Evolutionary conservation across 2,888 invertebrate genomes (phyloP).

Genomic region (Platycnemis pennipes): DNA sequence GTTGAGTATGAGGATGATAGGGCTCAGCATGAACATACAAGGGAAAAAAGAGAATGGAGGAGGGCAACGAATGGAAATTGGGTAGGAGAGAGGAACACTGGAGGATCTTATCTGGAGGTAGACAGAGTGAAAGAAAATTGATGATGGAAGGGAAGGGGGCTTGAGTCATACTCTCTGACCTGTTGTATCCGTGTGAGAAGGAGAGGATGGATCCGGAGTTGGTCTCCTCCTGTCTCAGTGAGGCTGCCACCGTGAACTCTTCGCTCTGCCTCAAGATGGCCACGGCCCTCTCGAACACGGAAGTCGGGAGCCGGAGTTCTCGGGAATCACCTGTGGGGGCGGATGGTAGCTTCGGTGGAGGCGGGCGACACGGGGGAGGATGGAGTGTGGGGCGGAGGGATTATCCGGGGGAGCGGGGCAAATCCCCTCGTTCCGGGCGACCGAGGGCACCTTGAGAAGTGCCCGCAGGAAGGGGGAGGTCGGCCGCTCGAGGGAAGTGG

Average conservation of each 20-base stretch:
- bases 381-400: not conserved
- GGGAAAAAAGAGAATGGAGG: too few relatives aligned
- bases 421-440: not conserved
- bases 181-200: conserved; percentile 90
- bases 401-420: not conserved
- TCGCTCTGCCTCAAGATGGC: conserved; percentile 86
- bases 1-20: too few relatives aligned
- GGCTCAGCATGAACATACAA: too few relatives aligned
- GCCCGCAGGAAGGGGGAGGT: not conserved
- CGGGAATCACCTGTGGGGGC: conserved; percentile 84
- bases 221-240: conserved; percentile 88
- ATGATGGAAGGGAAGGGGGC: not conserved
- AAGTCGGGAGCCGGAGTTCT: conserved; percentile 86
- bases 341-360: not conserved
- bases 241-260: conserved; percentile 90
- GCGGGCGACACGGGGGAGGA: not conserved
- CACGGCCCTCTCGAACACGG: conserved; percentile 85
- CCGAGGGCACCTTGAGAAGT: conserved; percentile 14
- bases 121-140: too few relatives aligned
- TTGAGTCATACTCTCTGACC: conserved; percentile 79
- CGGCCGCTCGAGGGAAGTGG: not conserved
- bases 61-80: too few relatives aligned
- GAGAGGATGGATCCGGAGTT: conserved; percentile 92
- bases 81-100: too few relatives aligned
- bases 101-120: too few relatives aligned